Evolutionary conservation across 2,113 vertebrate species (phyloP), one percentile per base, ranked within the genome.

Genomic region (Lucifuga dentata): DNA sequence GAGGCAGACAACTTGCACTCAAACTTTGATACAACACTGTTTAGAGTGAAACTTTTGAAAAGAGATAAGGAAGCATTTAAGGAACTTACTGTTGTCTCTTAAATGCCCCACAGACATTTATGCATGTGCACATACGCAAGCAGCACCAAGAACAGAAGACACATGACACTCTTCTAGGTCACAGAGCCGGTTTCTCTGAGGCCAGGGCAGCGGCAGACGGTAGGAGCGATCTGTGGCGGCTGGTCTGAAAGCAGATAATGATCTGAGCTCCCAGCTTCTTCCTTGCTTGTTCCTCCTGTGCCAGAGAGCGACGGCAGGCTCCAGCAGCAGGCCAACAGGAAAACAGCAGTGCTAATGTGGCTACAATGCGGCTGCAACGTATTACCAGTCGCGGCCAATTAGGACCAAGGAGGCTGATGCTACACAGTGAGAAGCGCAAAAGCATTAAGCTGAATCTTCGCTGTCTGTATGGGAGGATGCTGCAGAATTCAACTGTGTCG

Each of bases 341-440:
- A 51, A 20, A 16, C 56, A 60, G 17, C 68, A 17, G 57, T 0
- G 44, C 69, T 45, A 46, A 61, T 23, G 21, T 16, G 9, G 48
- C 21, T 5, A 15, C 1, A 41, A 35, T 10, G 17, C 77, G 23
- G 62, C 51, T 59, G 70, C 39, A 29, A 39, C 8, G 49, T 1
- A 35, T 55, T 17, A 57, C 35, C 50, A 45, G 58, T 58, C 59
- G 46, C 39, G 0, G 1, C 44, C 19, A 43, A 80, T 80, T 75
- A 78, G 21, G 12, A 12, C 20, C 0, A 8, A 33, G 23, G 33
- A 23, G 0, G 8, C 3, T 4, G 66, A 73, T 19, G 38, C 20
- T 48, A 21, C 44, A 36, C 53, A 72, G 68, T 19, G 13, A 19
- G 24, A 11, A 0, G 17, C 35, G 33, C 21, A 17, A 33, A 1